Evolutionary conservation across 2,113 vertebrate genomes (phyloP), one percentile per base, ranked within the genome.

Genomic region (Epinephelus lanceolatus): DNA sequence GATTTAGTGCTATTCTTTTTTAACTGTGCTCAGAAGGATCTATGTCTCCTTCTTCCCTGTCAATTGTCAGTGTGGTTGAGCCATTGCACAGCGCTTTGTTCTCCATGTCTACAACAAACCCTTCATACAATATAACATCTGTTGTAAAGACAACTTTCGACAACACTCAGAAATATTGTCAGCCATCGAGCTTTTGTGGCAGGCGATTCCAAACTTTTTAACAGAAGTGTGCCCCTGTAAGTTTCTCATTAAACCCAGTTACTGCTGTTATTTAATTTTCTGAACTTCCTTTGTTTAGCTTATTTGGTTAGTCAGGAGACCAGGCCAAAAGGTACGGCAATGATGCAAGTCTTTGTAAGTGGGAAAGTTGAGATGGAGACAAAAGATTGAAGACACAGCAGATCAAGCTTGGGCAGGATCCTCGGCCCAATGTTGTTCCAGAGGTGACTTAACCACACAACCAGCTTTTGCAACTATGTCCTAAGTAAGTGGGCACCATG

Each of bases 321-420:
- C 17, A 10, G 59, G 77, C 11, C 61, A 21, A 27, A 55, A 53
- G 70, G 6, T 27, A 27, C n/a, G 4, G 15, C 37, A 21, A 62
- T 51, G 27, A 52, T 47, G 55, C 1, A 25, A 49, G 45, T 25
- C 55, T 56, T 23, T 47, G 37, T 37, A 19, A 60, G n/a, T 21
- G 14, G 67, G 6, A 70, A 66, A 62, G 33, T 56, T 45, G 60
- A 77, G 27, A 49, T 27, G 37, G 17, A 68, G 56, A 47, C 65
- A 70, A 74, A 61, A 63, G 63, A 76, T 59, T 27, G 33, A 56
- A 74, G 83, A 69, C 53, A 53, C 68, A 71, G 65, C 69, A 83
- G 61, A 86, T 91, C 86, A 91, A 85, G 87, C 82, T 81, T 61
- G 78, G 84, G 80, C 84, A 80, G 74, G 83, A 91, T 78, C 42